Evolutionary conservation across 2,888 invertebrate genomes (phyloP).

Genomic region (Trimorus sp.): DNA sequence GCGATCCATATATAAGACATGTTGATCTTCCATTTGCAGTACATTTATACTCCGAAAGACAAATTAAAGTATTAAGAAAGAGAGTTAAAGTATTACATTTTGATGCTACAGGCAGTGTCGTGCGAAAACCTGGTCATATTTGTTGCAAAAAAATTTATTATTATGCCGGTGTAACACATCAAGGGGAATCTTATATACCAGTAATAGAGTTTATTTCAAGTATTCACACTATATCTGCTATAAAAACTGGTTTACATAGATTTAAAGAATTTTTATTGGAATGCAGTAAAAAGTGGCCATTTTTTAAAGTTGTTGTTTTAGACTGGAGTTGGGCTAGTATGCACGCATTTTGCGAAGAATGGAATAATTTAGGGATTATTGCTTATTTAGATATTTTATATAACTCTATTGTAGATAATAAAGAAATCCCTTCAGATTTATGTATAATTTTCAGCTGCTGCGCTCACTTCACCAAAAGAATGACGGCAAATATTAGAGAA

Average conservation of each 20-base stretch:
- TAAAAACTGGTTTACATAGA: neutral
- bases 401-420: too few species aligned
- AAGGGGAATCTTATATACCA: constrained; percentile 3
- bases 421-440: too few species aligned
- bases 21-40: constrained; percentile 12
- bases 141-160: constrained; percentile 20
- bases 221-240: constrained; percentile 6
- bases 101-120: constrained; percentile 29
- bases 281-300: constrained; percentile 2
- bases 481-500: too few species aligned
- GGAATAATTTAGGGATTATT: constrained; percentile 4
- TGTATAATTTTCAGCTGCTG: too few species aligned
- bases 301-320: constrained; percentile 18
- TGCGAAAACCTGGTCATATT: constrained; percentile 14
- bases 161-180: constrained; percentile 19
- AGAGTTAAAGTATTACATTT: constrained; percentile 4
- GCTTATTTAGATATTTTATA: too few species aligned
- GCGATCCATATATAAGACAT: constrained; percentile 26
- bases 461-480: neutral
- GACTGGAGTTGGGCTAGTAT: constrained; percentile 36
- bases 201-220: constrained; percentile 16
- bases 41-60: constrained; percentile 13
- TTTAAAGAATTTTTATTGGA: neutral
- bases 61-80: neutral
- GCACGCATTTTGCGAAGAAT: constrained; percentile 19